Base-by-base conservation (phyloP, 2,888 invertebrate genomes). In the Slavum lentiscoides region DNA sequence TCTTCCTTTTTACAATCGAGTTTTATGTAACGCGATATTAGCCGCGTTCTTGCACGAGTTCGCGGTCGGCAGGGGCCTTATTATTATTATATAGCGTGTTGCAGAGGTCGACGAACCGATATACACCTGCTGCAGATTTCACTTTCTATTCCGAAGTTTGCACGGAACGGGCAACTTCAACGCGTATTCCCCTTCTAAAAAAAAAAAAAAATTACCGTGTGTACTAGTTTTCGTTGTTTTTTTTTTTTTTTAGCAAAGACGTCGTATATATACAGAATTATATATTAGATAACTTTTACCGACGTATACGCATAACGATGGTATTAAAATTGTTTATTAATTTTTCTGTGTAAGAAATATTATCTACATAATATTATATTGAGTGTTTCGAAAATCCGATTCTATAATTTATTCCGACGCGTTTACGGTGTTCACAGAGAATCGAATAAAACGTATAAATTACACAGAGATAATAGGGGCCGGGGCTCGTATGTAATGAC, bases 91-190 rank as follows among this genome's bases (percentile, higher is more conserved):
- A 30, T 1, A 21, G 70, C 58, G 70, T 21, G 61, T 39, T 70
- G 30, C 30, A 30, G 70, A 64, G 77, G 77, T 80, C 77, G 19
- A 80, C 70, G 77, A 80, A 80, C 76, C 76, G 76, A 11, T 15
- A 68, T 67, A 77, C 76, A 77, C 70, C 77, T 80, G 77, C 77
- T 80, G 77, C 77, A 80, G 77, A 80, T 80, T 80, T 80, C 77
- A 80, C 77, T 80, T 80, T 80, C 77, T 80, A 80, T 80, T 80
- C 39, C 39, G 77, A 80, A 80, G 70, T 80, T 80, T 80, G 77
- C 77, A 19, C 39, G 74, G n/a, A 66, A 74, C 19, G 64, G 53
- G 58, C 62, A 53, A 74, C 62, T 72, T 70, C 70, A 7, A 30
- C 55, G 58, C 55, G 58, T 13, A 37, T 55, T 74, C 74, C 74